Conservation (phyloP, 2,797 vertebrate genomes). For the Erethizon dorsatum region DNA sequence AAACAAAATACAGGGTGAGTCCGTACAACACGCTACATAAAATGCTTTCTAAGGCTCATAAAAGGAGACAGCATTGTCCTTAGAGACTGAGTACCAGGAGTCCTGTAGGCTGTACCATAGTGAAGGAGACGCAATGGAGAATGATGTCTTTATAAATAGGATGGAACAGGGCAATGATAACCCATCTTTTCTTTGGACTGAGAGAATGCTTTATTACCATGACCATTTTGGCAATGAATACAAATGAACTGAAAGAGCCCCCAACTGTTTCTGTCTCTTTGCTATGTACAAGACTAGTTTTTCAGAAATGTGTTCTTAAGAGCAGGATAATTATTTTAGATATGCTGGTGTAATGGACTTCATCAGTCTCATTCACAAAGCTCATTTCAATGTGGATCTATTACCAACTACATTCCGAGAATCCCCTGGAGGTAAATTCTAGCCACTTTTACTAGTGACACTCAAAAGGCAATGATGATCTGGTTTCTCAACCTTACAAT, state of each 20-base stretch:
- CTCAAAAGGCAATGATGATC: not conserved
- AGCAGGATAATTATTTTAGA: constrained; percentile 61
- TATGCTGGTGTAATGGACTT: not conserved
- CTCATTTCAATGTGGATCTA: constrained; percentile 26
- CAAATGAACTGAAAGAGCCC: constrained; percentile 35
- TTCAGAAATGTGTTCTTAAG: constrained; percentile 42
- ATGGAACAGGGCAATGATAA: not conserved
- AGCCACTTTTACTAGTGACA: constrained; percentile 60
- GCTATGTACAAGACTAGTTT: not conserved
- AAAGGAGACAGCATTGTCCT: not conserved
- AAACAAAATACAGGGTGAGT: not conserved
- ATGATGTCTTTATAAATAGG: not conserved
- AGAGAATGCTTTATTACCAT: constrained; percentile 27
- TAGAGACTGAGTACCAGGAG: not conserved
- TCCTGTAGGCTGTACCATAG: not conserved
- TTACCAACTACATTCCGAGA: constrained; percentile 30
- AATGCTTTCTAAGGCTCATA: not conserved
- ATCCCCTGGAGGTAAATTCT: constrained; percentile 46
- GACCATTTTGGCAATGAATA: constrained; percentile 25
- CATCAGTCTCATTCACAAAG: constrained; percentile 59
- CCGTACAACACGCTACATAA: not conserved
- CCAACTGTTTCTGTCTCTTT: constrained; percentile 9
- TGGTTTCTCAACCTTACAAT: constrained; percentile 27
- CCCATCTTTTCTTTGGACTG: constrained; percentile 4
- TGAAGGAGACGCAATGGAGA: not conserved